phyloP scores from a whole-genome alignment of 2,888 invertebrate species.

The Craniophora ligustri region DNA sequence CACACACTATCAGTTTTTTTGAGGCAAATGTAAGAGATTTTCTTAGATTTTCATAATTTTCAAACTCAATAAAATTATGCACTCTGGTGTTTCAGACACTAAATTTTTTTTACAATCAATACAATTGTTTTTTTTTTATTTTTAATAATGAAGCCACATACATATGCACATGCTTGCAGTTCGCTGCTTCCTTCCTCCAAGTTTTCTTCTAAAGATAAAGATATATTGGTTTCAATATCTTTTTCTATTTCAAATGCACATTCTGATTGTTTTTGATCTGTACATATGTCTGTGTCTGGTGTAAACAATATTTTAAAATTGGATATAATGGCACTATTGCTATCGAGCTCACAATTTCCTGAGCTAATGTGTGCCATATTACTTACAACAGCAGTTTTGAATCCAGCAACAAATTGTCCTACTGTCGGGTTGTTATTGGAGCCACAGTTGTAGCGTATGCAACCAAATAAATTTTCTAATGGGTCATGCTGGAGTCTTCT shows the following conservation, averaged over 20 bases:
- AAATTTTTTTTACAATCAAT: conserved; percentile 3
- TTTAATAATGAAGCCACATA: conserved; percentile 30
- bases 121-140: conserved; percentile 17
- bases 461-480: conserved; percentile 46
- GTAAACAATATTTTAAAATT: conserved; percentile 10
- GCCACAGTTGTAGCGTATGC: conserved; percentile 44
- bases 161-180: conserved; percentile 37
- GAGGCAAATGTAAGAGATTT: conserved; percentile 10
- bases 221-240: conserved; percentile 5
- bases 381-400: conserved; percentile 40
- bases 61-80: conserved; percentile 15
- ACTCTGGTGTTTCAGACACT: conserved; percentile 8
- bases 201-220: conserved; percentile 4
- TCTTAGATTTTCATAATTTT: conserved; percentile 13
- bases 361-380: too few relatives aligned
- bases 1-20: conserved; percentile 10
- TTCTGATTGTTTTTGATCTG: conserved; percentile 1
- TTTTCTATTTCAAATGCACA: not conserved
- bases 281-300: not conserved
- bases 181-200: conserved; percentile 13
- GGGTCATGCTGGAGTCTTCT: conserved; percentile 49
- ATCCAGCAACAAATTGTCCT: conserved; percentile 44
- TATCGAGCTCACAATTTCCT: too few relatives aligned
- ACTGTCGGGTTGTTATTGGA: conserved; percentile 48
- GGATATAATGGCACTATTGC: conserved; percentile 4